Conservation (phyloP, 2,888 invertebrate species). For the Anticlea derivata region DNA sequence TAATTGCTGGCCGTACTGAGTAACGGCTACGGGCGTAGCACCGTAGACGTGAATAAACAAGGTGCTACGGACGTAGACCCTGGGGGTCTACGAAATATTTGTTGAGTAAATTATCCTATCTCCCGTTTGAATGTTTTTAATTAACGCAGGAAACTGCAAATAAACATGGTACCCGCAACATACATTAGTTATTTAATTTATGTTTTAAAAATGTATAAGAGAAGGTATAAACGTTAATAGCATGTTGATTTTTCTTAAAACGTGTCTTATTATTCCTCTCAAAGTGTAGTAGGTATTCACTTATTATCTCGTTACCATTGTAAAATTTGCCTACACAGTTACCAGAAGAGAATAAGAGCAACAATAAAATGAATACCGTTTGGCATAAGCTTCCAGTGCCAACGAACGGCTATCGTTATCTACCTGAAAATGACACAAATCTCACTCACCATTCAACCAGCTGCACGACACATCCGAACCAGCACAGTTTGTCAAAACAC, state of each 20-base stretch:
- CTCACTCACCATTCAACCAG: conserved; percentile 61
- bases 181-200: too few relatives aligned
- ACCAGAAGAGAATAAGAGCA: conserved; percentile 21
- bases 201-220: background rate
- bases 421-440: conserved; percentile 64
- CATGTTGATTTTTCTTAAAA: too few relatives aligned
- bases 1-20: conserved; percentile 18
- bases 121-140: conserved; percentile 17
- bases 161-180: background rate
- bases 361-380: conserved; percentile 34
- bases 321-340: background rate
- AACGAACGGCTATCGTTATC: conserved; percentile 40
- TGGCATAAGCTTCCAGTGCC: conserved; percentile 18
- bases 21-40: conserved; percentile 50
- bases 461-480: conserved; percentile 59
- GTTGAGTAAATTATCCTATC: conserved; percentile 13
- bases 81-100: conserved; percentile 36
- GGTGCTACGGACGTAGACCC: conserved; percentile 59
- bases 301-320: background rate
- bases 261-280: too few relatives aligned
- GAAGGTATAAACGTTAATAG: too few relatives aligned
- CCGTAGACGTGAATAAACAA: conserved; percentile 59
- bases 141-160: conserved; percentile 14
- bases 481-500: conserved; percentile 56
- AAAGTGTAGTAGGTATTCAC: too few relatives aligned